Percentiles rank a stretch among this genome's conserved stretches.
phyloP scores from a whole-genome alignment of 1,140 invertebrate genomes.

The Leptopilina clavipes region DNA sequence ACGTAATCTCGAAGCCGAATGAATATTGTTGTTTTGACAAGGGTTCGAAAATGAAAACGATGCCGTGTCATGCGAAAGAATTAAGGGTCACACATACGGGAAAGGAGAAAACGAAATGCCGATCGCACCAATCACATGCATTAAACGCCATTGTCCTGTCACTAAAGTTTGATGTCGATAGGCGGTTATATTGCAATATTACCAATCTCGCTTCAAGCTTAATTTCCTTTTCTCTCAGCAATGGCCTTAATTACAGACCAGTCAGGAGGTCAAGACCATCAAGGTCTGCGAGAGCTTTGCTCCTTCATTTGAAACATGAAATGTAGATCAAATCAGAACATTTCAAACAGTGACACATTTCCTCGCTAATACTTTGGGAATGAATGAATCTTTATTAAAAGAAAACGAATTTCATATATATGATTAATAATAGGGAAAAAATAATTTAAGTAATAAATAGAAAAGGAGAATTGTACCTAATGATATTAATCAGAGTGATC shows the following conservation, averaged over 20 bases:
- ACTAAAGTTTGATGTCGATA: conserved; percentile 30
- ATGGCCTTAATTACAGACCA: conserved; percentile 20
- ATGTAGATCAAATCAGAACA: not conserved
- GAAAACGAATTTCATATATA: too few relatives aligned
- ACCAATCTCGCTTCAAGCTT: not conserved
- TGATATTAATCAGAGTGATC: too few relatives aligned
- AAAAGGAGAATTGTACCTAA: too few relatives aligned
- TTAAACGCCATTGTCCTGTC: conserved; percentile 29
- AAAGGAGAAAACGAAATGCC: conserved; percentile 36
- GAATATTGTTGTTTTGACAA: conserved; percentile 34
- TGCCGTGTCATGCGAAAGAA: conserved; percentile 25
- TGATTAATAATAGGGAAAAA: too few relatives aligned
- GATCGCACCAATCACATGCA: conserved; percentile 20
- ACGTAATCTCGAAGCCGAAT: conserved; percentile 29
- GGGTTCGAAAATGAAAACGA: conserved; percentile 19
- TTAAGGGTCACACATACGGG: conserved; percentile 13
- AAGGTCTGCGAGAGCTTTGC: not conserved
- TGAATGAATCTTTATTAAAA: too few relatives aligned
- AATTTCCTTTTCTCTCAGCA: conserved; percentile 27
- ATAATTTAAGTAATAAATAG: too few relatives aligned
- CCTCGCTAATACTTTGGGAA: too few relatives aligned
- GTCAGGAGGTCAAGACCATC: conserved; percentile 23
- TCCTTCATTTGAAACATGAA: not conserved
- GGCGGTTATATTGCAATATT: conserved; percentile 10
- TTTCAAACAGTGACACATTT: not conserved